Base-by-base conservation (phyloP, 1,140 invertebrate genomes). In the Brachionus rubens region DNA sequence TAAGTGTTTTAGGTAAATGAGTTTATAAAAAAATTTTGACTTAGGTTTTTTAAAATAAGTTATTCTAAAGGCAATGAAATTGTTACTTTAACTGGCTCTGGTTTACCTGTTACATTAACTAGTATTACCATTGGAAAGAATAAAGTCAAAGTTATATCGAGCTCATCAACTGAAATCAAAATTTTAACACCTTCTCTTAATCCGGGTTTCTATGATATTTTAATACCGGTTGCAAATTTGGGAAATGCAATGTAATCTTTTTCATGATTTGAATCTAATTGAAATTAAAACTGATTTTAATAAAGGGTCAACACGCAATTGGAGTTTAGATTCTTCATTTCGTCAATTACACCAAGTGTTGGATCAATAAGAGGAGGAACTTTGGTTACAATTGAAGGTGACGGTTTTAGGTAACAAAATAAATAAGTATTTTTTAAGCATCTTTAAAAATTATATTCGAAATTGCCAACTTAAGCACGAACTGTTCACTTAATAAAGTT, bases 361-460 rank as follows among this genome's bases (percentile, higher is more conserved):
- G 54, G 54, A 12, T 76, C 75, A 1, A 43, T 46, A 24, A 46
- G 78, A 33, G 83, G 83, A 16, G 83, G 82, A 1, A 81, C 82
- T 0, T n/a, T 54, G n/a, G 14, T 84, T 9, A 81, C 78, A 4
- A 62, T 82, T n/a, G 76, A 78, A n/a, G 83, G 82, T 0, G 56
- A 76, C 7, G 82, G 82, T 4, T 83, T 83, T 52, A 65, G 43
- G 43, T 46, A 14, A n/a, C n/a, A n/a, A n/a, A n/a, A n/a, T n/a
- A 7, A 3, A 3, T 46, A 7, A 3, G 3, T 46, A 3, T 46
- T 7, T 14, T 46, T 14, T 46, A 5, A 46, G n/a, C 3, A 7
- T 3, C 14, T 7, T 14, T 46, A 46, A 46, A 46, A 7, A 7
- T 46, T 46, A 3, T 46, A 7, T 10, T 46, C 14, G 5, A 46